Base-by-base conservation (phyloP, 2,888 invertebrate genomes). In the Rhamnusium bicolor region DNA sequence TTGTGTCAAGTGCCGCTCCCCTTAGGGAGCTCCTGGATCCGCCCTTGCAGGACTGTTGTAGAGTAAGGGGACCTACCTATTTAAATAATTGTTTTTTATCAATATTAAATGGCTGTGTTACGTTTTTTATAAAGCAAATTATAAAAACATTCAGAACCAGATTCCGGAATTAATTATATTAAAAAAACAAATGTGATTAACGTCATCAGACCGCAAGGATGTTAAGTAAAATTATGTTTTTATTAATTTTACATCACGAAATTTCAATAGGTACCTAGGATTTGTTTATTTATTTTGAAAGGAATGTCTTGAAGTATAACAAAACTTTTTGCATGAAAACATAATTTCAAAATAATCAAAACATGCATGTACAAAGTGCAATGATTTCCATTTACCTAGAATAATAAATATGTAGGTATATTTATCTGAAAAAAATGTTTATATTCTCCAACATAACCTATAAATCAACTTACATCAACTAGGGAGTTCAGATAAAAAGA, bases 401-500 rank as follows among this genome's bases (percentile, higher is more conserved):
- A n/a, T 51, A 51, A 51, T 51, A 51, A 49, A n/a, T n/a, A n/a
- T n/a, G n/a, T 24, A 53, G 3, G 24, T 24, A 24, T 6, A 24
- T n/a, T n/a, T 24, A 40, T 40, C n/a, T 14, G 1, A 49, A 49
- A 49, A 49, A 19, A 51, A 51, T 58, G 29, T 72, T 73, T 68
- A 68, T 58, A 29, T 63, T 61, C 56, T 21, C 19, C 29, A 53
- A 69, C 72, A 69, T 74, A 77, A 81, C 77, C 76, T 81, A 80
- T 10, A 49, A 61, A 66, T 72, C 16, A 19, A 80, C 84, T 85
- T 80, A 86, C 86, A 78, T 86, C 86, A 2, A 81, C 73, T 27
- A 85, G 67, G 10, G 84, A 80, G 75, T 87, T 87, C 46, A 87
- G 74, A 79, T 84, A 86, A 76, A 87, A 87, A 71, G 86, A 85